Evolutionary conservation across 1,140 invertebrate species (phyloP).

Genomic region (Limonius californicus): DNA sequence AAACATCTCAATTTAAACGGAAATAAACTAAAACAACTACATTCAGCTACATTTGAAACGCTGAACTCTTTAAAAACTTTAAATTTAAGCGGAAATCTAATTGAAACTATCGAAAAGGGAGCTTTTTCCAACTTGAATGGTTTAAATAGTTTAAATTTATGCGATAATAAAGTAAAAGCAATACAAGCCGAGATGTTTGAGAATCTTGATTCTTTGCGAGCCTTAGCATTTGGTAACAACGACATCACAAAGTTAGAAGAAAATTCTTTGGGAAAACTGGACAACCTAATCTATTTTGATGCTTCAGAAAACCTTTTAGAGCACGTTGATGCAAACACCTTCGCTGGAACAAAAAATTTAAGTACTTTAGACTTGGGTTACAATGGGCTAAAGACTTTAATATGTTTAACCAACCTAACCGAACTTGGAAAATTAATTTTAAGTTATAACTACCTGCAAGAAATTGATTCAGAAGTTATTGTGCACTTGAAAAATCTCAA

Average conservation of each 20-base stretch:
- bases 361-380: background rate
- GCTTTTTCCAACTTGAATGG: background rate
- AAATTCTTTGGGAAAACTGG: background rate
- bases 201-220: background rate
- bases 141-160: background rate
- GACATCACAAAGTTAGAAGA: background rate
- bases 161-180: background rate
- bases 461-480: background rate
- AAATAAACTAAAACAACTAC: background rate
- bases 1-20: background rate
- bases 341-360: background rate
- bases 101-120: background rate
- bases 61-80: background rate
- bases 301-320: background rate
- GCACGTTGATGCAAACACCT: background rate
- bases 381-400: background rate
- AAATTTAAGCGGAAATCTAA: constrained; percentile 5
- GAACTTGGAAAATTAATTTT: background rate
- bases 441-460: background rate
- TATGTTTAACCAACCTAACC: background rate
- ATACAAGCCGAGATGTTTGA: background rate
- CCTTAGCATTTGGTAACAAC: background rate
- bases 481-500: background rate
- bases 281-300: background rate
- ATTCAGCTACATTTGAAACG: background rate